phyloP scores from a whole-genome alignment of 2,113 vertebrate species.

The Rhombomys opimus region DNA sequence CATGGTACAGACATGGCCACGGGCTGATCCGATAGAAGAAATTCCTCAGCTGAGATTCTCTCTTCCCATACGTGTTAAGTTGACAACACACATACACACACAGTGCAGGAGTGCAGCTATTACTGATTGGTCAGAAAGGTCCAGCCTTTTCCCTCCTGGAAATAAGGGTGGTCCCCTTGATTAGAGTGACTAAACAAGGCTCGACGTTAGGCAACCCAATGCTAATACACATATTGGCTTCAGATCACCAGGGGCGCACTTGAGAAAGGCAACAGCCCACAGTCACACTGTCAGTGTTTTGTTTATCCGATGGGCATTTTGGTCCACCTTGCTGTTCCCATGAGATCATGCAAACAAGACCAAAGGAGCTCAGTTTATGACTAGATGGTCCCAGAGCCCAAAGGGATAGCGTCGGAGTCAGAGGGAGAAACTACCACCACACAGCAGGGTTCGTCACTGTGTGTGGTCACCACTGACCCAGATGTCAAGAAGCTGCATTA shows the following conservation, averaged over 20 bases:
- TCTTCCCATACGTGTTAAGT: too few relatives aligned
- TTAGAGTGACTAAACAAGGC: rapidly evolving
- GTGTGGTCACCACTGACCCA: neutral
- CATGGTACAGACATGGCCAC: neutral
- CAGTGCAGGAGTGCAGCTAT: too few relatives aligned
- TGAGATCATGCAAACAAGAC: neutral
- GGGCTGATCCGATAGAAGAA: too few relatives aligned
- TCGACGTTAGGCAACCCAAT: rapidly evolving
- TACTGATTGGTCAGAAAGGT: rapidly evolving
- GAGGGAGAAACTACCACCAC: neutral
- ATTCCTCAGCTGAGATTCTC: too few relatives aligned
- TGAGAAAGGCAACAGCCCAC: neutral
- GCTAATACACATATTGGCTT: rapidly evolving
- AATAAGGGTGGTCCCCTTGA: neutral
- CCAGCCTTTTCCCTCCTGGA: rapidly evolving
- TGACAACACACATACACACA: too few relatives aligned
- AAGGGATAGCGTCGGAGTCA: rapidly evolving
- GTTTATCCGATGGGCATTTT: neutral
- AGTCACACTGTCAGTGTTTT: rapidly evolving
- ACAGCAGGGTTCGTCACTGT: too few relatives aligned
- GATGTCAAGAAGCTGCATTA: neutral
- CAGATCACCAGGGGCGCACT: neutral
- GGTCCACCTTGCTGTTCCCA: rapidly evolving
- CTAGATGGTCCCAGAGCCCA: neutral
- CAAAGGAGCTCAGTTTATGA: neutral